Evolutionary conservation across 2,888 invertebrate genomes (phyloP), one percentile per base, ranked within the genome.

Genomic region (Tetragonula carbonaria): DNA sequence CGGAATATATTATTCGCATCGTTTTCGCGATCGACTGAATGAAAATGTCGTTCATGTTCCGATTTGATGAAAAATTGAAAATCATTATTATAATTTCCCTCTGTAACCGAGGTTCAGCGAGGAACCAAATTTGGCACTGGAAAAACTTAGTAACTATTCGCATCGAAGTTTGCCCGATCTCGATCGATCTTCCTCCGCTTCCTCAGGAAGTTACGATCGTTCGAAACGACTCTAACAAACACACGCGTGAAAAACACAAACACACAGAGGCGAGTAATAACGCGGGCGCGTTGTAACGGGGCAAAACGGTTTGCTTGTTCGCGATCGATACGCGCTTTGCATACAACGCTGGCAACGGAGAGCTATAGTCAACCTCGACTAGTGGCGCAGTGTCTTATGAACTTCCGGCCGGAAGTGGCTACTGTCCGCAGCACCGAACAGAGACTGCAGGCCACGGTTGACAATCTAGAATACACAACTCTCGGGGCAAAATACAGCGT

Each of bases 351-450:
- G 33, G 23, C 68, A 18, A 63, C 62, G 50, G 45, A 28, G 33
- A 53, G 73, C 63, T 68, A 66, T 38, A 68, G 74, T 80, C 74
- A 80, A 79, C 74, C 84, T 79, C 68, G 65, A 82, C 23, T 23
- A 23, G 76, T 78, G 78, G 77, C 72, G 67, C 66, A 80, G 80
- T 75, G 86, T 85, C 87, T 89, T 90, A 86, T 51, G 75, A 80
- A 83, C 86, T 86, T 88, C 90, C 88, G 86, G 81, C 76, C 88
- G 88, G 90, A 89, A 87, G 81, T 84, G 78, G 78, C 51, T 77
- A 66, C 65, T 72, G 87, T 84, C 68, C 82, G 11, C 62, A 75
- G 57, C 50, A 74, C 74, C 57, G 74, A 83, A 82, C 72, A 74
- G 57, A 63, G 72, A 63, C 53, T 68, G 33, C 77, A 65, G 51